Base-by-base conservation (phyloP, 2,113 vertebrate genomes). In the Coracopsis vasa region DNA sequence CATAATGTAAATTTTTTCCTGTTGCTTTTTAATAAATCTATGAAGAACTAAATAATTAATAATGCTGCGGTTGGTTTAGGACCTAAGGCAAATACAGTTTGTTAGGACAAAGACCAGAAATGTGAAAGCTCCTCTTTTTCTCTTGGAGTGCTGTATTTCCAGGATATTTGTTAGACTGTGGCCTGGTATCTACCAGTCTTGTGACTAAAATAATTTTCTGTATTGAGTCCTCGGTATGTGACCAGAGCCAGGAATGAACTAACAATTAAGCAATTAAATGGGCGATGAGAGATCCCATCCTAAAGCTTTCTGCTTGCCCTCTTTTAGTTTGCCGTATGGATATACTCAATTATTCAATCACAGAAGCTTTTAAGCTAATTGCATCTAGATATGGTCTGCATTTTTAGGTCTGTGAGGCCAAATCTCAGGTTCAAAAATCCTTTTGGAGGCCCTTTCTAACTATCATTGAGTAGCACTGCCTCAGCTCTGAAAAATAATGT, bases 331-430 rank as follows among this genome's bases (percentile, higher is more conserved):
- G 64, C 75, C 70, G 11, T 86, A 84, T 74, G 27, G 71, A 74
- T 71, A 39, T 95, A 41, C 71, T 94, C 81, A 92, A 74, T 93
- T 94, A 94, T 89, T 84, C 91, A 89, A 65, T 95, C 84, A 89
- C 61, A 90, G 80, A 94, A 87, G 84, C 91, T 95, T 95, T 94
- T 91, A 95, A 87, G 83, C 54, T 93, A 67, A 78, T 88, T 88
- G 51, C 62, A 25, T 74, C 69, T 93, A 77, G 39, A 58, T 67
- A 65, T 0, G 0, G 33, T 53, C 41, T 67, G 39, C 56, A 24
- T 78, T 88, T 94, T 90, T 86, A 86, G 69, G 65, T 79, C 60
- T 75, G 7, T 5, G 47, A 78, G 87, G 65, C 54, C 71, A 86
- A 70, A 67, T 88, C 25, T 73, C 62, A 86, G 60, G 54, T 42